Conservation (phyloP, 2,888 invertebrate species). For the Eurytoma adleriae region DNA sequence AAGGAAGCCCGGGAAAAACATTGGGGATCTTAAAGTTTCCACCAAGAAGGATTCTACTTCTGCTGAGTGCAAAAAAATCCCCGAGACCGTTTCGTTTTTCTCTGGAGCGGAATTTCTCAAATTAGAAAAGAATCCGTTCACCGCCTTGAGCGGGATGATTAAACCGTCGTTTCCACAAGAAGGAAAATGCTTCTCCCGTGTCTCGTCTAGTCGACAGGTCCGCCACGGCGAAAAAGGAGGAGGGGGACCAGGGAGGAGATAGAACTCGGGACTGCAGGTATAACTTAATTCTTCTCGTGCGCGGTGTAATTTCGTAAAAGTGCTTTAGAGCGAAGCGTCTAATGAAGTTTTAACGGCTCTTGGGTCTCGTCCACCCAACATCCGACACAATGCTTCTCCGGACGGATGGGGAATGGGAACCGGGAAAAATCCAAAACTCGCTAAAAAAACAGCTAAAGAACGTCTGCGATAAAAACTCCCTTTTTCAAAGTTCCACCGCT, state of each 20-base stretch:
- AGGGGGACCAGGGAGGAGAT: neutral
- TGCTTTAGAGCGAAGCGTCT: slow-evolving; percentile 59
- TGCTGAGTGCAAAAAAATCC: slow-evolving; percentile 34
- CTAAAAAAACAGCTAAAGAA: neutral
- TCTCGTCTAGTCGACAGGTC: slow-evolving; percentile 43
- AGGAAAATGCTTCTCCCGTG: slow-evolving; percentile 57
- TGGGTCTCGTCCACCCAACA: slow-evolving; percentile 40
- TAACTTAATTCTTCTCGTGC: slow-evolving; percentile 58
- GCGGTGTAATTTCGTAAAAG: slow-evolving; percentile 62
- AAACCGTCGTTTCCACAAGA: slow-evolving; percentile 54
- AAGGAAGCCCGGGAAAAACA: neutral
- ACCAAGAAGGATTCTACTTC: neutral
- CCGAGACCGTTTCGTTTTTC: slow-evolving; percentile 35
- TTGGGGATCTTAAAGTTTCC: slow-evolving; percentile 19
- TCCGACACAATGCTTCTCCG: slow-evolving; percentile 40
- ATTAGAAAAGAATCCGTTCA: slow-evolving; percentile 47
- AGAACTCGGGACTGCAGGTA: slow-evolving; percentile 47
- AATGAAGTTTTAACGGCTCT: slow-evolving; percentile 62
- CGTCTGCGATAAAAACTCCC: neutral
- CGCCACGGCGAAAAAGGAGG: neutral
- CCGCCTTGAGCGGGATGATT: slow-evolving; percentile 51
- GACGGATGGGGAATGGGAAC: slow-evolving; percentile 18
- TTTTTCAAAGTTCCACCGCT: neutral
- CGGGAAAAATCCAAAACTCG: slow-evolving; percentile 25
- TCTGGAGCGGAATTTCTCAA: slow-evolving; percentile 41